Evolutionary conservation across 1,140 invertebrate genomes (phyloP), one percentile per base, ranked within the genome.

Genomic region (Achatina immaculata): DNA sequence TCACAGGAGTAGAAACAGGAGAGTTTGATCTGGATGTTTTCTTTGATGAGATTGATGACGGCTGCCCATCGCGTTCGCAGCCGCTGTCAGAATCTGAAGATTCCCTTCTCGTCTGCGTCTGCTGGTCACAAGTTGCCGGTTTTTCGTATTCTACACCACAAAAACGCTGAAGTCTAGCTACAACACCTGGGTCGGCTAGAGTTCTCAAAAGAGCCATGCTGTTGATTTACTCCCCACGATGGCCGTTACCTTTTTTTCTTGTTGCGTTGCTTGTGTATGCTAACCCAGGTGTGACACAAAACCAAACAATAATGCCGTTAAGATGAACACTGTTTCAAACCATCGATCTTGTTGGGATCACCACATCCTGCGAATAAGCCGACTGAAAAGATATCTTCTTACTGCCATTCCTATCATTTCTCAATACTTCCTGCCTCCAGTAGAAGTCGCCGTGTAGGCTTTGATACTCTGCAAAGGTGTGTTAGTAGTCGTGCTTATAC

Each of bases 111-210:
- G 78, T 80, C 34, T 80, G 78, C 31, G 78, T 80, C 31, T 80
- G 43, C 31, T 80, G 78, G 48, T 80, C 78, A 43, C 65, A 55
- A 6, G 65, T 80, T 3, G 45, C 66, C 19, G 78, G 78, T 72
- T 80, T 80, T 24, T 51, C 68, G 9, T 31, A n/a, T n/a, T 51
- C 48, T 6, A 80, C 68, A 4, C 78, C 78, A 66, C 78, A 80
- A 21, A 72, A n/a, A 2, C 68, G 55, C 42, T 80, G 78, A 80
- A 80, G 51, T 42, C 6, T 58, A 7, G 78, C 78, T 38, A 80
- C 78, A 55, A 51, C 34, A 2, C 28, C 48, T 36, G 78, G 78
- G 42, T 80, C 78, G 0, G 76, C 76, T 16, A 78, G 43, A 62
- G 31, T n/a, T 36, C 31, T 0, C 19, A 76, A 7, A 11, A 58